phyloP scores from a whole-genome alignment of 2,888 invertebrate genomes.

The Endomychus coccineus region DNA sequence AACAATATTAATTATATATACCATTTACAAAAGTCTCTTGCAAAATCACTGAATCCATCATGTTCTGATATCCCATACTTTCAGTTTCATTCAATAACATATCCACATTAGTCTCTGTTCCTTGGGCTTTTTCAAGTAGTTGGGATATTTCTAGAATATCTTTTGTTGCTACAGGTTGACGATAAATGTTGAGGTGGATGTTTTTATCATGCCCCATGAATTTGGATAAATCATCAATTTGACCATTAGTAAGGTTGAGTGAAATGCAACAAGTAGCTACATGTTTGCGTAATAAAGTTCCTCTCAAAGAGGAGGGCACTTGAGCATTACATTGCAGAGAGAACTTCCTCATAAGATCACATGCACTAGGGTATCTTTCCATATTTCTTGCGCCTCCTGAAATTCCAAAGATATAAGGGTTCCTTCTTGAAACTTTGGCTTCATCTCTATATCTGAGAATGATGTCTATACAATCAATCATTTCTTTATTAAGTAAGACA shows the following conservation, averaged over 20 bases:
- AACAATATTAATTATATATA: no score
- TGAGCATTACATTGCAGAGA: constrained; percentile 10
- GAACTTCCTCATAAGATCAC: constrained; percentile 18
- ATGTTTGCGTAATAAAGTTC: constrained; percentile 8
- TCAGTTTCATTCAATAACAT: no score
- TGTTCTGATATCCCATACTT: no score
- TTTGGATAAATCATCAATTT: constrained; percentile 6
- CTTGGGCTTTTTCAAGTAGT: no score
- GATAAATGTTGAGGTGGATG: no score
- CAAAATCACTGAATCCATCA: no score
- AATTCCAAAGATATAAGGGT: constrained; percentile 11
- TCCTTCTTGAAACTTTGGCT: constrained; percentile 5
- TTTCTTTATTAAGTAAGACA: constrained; percentile 8
- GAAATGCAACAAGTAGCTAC: constrained; percentile 4
- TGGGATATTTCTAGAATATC: no score
- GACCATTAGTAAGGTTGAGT: constrained; percentile 1
- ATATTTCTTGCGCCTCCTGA: constrained; percentile 12
- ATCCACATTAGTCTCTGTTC: no score
- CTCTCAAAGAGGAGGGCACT: constrained; percentile 4
- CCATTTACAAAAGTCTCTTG: no score
- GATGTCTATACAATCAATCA: constrained; percentile 2
- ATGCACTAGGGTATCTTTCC: constrained; percentile 20
- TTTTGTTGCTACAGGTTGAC: no score
- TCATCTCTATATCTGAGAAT: constrained; percentile 7
- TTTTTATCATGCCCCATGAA: constrained; percentile 3